Evolutionary conservation across 2,888 invertebrate species (phyloP).

Genomic region (Heliothis peltigera): DNA sequence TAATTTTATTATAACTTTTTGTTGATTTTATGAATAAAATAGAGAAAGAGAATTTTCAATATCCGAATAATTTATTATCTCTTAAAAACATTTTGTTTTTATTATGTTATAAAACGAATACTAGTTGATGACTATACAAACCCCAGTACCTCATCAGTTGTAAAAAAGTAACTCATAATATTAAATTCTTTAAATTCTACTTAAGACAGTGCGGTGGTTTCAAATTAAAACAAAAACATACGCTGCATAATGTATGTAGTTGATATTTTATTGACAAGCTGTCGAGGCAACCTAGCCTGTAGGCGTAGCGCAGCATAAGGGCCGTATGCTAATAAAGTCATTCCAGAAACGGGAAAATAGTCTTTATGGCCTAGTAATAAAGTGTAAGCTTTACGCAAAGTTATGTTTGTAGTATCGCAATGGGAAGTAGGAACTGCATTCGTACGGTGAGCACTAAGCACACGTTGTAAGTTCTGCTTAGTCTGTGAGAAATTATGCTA

Average conservation of each 20-base stretch:
- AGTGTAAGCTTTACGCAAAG: constrained; percentile 11
- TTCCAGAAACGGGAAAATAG: constrained; percentile 7
- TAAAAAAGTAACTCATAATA: constrained; percentile 3
- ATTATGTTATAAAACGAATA: too few species aligned
- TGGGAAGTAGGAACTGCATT: constrained; percentile 62
- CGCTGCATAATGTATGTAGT: constrained; percentile 27
- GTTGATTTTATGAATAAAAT: too few species aligned
- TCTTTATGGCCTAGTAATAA: constrained; percentile 13
- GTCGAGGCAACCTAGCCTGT: constrained; percentile 58
- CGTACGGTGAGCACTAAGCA: constrained; percentile 41
- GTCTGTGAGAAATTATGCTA: constrained; percentile 17
- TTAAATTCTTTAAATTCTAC: background rate
- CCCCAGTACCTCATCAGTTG: too few species aligned
- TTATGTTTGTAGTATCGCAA: constrained; percentile 32
- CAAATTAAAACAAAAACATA: constrained; percentile 26
- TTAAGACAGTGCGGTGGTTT: background rate
- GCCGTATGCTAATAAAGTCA: background rate
- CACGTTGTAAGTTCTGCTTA: constrained; percentile 23
- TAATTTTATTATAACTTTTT: too few species aligned
- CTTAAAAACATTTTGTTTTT: too few species aligned
- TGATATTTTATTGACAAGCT: constrained; percentile 60
- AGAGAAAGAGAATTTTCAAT: too few species aligned
- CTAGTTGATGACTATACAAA: too few species aligned
- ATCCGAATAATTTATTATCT: too few species aligned
- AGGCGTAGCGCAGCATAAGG: constrained; percentile 62